Conservation (phyloP, 2,888 invertebrate species). For the Ormia ochracea region DNA sequence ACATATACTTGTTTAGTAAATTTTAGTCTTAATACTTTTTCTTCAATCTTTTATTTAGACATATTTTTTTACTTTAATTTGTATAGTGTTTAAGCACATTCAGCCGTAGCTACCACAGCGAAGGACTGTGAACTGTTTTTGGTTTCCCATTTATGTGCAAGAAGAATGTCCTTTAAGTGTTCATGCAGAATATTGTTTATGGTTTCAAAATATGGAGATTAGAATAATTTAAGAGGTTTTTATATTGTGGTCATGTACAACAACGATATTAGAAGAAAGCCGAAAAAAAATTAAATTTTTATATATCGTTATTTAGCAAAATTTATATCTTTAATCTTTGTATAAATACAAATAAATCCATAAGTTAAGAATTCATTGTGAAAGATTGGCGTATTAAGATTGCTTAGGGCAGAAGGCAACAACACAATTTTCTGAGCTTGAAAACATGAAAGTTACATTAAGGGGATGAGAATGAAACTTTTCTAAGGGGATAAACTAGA, state of each 20-base stretch:
- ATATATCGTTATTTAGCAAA: slow-evolving; percentile 15
- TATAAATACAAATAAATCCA: slow-evolving; percentile 14
- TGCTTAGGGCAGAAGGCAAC: neutral
- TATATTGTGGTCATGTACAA: slow-evolving; percentile 28
- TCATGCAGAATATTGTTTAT: slow-evolving; percentile 53
- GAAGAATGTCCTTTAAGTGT: slow-evolving; percentile 39
- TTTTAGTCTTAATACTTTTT: neutral
- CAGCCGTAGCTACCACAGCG: neutral
- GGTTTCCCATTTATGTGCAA: neutral
- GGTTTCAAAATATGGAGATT: slow-evolving; percentile 30
- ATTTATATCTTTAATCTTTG: slow-evolving; percentile 2
- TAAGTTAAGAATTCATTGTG: neutral
- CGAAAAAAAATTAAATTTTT: slow-evolving; percentile 13
- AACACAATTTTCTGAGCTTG: neutral
- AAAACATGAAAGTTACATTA: neutral
- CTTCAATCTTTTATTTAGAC: slow-evolving; percentile 15
- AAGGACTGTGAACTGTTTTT: neutral
- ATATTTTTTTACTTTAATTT: neutral
- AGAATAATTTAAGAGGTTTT: slow-evolving; percentile 43
- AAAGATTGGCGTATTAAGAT: neutral
- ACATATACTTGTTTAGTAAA: slow-evolving; percentile 6
- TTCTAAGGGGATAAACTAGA: neutral
- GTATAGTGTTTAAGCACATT: slow-evolving; percentile 11
- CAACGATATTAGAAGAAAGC: neutral
- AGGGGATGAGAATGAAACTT: neutral